Base-by-base conservation (phyloP, 2,113 vertebrate genomes). In the Harpagus bidentatus region DNA sequence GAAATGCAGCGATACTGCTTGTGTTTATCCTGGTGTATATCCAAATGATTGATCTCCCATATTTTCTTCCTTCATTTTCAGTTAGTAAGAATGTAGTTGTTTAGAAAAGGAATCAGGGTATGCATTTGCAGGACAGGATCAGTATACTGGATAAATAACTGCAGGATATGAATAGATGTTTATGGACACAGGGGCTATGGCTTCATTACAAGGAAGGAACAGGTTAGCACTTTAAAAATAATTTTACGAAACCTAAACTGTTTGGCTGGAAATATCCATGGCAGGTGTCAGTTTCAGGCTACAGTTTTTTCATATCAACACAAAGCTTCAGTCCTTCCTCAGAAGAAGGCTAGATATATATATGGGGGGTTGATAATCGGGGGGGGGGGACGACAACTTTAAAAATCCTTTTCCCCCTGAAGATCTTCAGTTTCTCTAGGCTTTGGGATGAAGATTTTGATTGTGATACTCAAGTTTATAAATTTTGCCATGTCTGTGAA, bases 261-360 rank as follows among this genome's bases (percentile, higher is more conserved):
- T 56, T 86, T 65, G 80, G 62, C 67, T 92, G 63, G 45, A 86
- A 93, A 78, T 88, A n/a, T 55, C 36, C 55, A 62, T 38, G 69
- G 31, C 40, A n/a, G 4, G 32, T 79, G 16, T 56, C 43, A 61
- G 19, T 50, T 77, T 82, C 71, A 77, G 16, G 16, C 29, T 72
- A 16, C 59, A 31, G 1, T 36, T 74, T 70, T 78, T 83, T 87
- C n/a, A 17, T 69, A 34, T 31, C 16, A 32, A 55, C 26, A 71
- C 47, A 70, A 63, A 31, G 9, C 2, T 56, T 62, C 16, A 28
- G 20, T 59, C 14, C 26, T 85, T 88, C 28, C 31, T 71, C 32
- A 38, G 45, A 72, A 70, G 31, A 23, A 16, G 16, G 25, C 22
- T 81, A 58, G 15, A 12, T 74, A 20, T 13, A n/a, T 5, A 8